Evolutionary conservation across 2,888 invertebrate species (phyloP).

Genomic region (Diaperis boleti): DNA sequence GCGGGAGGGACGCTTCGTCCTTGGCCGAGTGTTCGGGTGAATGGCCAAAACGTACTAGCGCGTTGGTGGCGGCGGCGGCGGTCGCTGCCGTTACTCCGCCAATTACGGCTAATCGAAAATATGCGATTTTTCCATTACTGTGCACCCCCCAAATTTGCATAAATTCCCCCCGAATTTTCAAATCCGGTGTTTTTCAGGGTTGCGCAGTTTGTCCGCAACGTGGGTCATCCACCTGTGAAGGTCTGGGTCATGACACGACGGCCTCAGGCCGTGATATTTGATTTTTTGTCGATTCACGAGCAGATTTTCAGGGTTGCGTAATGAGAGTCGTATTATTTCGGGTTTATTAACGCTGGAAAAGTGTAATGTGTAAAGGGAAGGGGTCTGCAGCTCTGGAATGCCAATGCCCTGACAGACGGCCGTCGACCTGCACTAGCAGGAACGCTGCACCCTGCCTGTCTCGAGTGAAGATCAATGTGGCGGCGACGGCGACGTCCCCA

Average conservation of each 20-base stretch:
- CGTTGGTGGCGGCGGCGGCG: slow-evolving; percentile 55
- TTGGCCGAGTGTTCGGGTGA: slow-evolving; percentile 67
- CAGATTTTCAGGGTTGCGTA: too few species aligned
- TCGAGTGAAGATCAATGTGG: slow-evolving; percentile 69
- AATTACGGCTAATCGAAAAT: neutral
- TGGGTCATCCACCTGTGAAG: slow-evolving; percentile 41
- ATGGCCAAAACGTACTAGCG: slow-evolving; percentile 58
- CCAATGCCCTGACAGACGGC: slow-evolving; percentile 61
- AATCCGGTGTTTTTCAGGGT: neutral
- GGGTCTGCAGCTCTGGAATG: slow-evolving; percentile 46
- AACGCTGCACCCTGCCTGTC: slow-evolving; percentile 65
- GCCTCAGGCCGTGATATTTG: slow-evolving; percentile 1
- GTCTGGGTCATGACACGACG: slow-evolving; percentile 32
- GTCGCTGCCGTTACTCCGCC: slow-evolving; percentile 38
- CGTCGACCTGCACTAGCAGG: slow-evolving; percentile 63
- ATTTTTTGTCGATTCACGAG: neutral
- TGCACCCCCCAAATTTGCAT: slow-evolving; percentile 2
- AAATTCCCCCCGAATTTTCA: slow-evolving; percentile 8
- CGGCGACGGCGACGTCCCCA: slow-evolving; percentile 64
- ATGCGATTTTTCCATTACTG: neutral
- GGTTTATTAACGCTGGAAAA: slow-evolving; percentile 12
- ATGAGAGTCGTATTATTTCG: slow-evolving; percentile 8
- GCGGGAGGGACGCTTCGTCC: slow-evolving; percentile 54
- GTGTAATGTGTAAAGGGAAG: slow-evolving; percentile 36
- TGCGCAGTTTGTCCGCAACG: slow-evolving; percentile 12